Evolutionary conservation across 2,888 invertebrate species (phyloP), one percentile per base, ranked within the genome.

Genomic region (Drosophila quinaria): DNA sequence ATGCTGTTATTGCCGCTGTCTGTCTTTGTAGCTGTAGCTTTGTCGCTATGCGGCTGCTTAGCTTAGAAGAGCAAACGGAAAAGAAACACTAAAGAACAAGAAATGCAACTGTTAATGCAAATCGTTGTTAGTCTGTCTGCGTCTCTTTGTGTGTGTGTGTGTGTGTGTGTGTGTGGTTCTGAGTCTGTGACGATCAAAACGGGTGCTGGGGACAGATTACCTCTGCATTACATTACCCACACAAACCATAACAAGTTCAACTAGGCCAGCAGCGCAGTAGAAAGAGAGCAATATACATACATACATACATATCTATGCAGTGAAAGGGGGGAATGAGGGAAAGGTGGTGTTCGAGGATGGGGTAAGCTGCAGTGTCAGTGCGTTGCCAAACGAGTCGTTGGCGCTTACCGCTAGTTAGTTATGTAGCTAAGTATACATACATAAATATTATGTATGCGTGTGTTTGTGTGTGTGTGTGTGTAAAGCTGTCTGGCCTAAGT

Each of bases 51-150:
- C 13, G 22, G 41, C 56, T 33, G 39, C 35, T 46, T 50, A 68
- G 78, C 69, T 69, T 74, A 51, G 52, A 49, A 59, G 52, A 59
- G 60, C 51, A 62, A 62, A 70, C 59, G 51, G 70, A 66, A 83
- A 78, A 88, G 8, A 44, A n/a, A n/a, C n/a, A 46, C 72, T 31
- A 51, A 64, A 72, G 80, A 89, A 89, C 87, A 87, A 84, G 87
- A 87, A 87, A 87, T 87, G 87, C 84, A 84, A 84, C 84, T 89
- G 84, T 84, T 89, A 84, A 84, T 84, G 84, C 87, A 84, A 84
- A 84, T 88, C 83, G 70, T 58, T 68, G 62, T 63, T 71, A 50
- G 59, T 31, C 58, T 58, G 33, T 33, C 41, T 56, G 55, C 58
- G 22, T 2, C 49, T 54, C 31, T 54, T 15, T 25, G 19, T 5